phyloP scores from a whole-genome alignment of 2,888 invertebrate genomes.

The Eupithecia pulchellata region DNA sequence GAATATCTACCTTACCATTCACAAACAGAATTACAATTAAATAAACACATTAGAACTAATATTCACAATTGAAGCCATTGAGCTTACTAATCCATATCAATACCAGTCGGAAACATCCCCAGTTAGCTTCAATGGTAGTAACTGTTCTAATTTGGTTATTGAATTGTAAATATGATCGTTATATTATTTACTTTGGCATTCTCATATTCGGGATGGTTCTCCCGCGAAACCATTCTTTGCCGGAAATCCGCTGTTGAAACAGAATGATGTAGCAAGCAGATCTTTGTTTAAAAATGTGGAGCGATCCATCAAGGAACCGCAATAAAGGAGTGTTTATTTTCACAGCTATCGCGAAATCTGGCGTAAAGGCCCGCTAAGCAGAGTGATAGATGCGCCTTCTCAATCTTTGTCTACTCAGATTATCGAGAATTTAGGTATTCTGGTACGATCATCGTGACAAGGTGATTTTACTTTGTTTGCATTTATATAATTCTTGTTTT shows the following conservation, averaged over 20 bases:
- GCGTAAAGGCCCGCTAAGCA: constrained; percentile 44
- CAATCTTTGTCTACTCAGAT: constrained; percentile 72
- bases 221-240: not conserved
- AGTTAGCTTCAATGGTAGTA: too few species aligned
- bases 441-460: constrained; percentile 40
- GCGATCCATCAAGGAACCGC: constrained; percentile 37
- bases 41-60: too few species aligned
- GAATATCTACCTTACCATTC: not conserved
- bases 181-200: not conserved
- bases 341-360: constrained; percentile 49
- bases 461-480: constrained; percentile 29
- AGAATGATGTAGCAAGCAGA: not conserved
- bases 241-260: constrained; percentile 3
- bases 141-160: too few species aligned
- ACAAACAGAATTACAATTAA: too few species aligned
- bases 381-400: constrained; percentile 68
- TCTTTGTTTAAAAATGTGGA: constrained; percentile 16
- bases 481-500: constrained; percentile 36
- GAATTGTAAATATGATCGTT: too few species aligned
- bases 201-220: not conserved
- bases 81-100: too few species aligned
- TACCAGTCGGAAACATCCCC: too few species aligned
- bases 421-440: constrained; percentile 63
- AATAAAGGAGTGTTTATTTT: constrained; percentile 52
- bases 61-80: too few species aligned